Evolutionary conservation across 2,113 vertebrate genomes (phyloP).

Genomic region (Aplodontia rufa): DNA sequence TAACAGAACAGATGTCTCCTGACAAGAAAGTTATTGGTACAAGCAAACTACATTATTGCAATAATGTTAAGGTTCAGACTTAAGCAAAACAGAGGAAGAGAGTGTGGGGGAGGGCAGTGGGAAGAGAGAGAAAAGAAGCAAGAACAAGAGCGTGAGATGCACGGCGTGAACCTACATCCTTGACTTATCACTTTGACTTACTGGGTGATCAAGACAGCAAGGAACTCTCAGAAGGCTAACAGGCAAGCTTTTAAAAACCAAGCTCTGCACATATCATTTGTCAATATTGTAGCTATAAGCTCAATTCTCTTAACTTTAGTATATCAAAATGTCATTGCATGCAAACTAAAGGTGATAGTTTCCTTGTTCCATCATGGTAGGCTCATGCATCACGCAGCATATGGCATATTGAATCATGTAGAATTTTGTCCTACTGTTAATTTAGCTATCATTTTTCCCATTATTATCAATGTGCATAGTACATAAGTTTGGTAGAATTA

Average conservation of each 20-base stretch:
- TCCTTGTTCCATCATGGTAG: neutral
- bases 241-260: neutral
- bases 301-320: neutral
- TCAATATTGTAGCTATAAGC: neutral
- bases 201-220: neutral
- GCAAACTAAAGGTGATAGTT: neutral
- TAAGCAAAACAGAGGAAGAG: slow-evolving; percentile 33
- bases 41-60: slow-evolving; percentile 66
- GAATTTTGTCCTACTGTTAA: neutral
- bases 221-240: neutral
- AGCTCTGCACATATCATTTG: neutral
- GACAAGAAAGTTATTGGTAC: slow-evolving; percentile 74
- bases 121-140: neutral
- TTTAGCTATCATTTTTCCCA: neutral
- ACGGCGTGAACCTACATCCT: neutral
- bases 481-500: neutral
- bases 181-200: neutral
- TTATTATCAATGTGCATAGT: neutral
- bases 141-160: neutral
- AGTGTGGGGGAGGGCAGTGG: neutral
- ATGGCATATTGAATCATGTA: neutral
- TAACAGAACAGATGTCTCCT: slow-evolving; percentile 73
- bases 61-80: slow-evolving; percentile 49
- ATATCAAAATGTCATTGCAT: neutral
- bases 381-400: neutral